Conservation (phyloP, 2,113 vertebrate genomes). For the Pimephales promelas region DNA sequence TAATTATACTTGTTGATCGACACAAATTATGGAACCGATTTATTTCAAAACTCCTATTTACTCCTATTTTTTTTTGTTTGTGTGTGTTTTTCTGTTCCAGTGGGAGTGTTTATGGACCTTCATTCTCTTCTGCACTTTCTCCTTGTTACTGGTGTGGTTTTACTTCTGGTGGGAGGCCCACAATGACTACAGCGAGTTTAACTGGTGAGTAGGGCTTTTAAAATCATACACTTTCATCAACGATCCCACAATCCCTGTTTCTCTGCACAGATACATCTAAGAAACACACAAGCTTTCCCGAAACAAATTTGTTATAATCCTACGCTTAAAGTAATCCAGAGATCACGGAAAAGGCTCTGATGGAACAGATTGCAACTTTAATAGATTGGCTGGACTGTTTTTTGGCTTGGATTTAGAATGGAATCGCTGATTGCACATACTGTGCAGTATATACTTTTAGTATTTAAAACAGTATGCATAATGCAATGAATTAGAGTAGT, state of each 20-base stretch:
- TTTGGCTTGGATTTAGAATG: background rate
- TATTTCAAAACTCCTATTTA: background rate
- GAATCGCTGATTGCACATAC: background rate
- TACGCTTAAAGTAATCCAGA: constrained; percentile 58
- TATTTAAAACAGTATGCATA: background rate
- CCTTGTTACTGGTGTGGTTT: constrained; percentile 90
- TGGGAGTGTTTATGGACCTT: constrained; percentile 96
- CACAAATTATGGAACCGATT: background rate
- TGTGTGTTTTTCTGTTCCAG: constrained; percentile 68
- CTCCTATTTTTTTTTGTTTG: background rate
- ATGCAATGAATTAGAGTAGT: background rate
- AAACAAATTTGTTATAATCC: constrained; percentile 58
- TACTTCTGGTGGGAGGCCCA: constrained; percentile 97
- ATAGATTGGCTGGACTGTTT: background rate
- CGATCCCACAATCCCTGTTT: background rate
- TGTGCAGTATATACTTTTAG: background rate
- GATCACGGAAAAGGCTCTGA: constrained; percentile 49
- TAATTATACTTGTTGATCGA: constrained; percentile 6
- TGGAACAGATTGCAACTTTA: constrained; percentile 30
- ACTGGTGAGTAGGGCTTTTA: constrained; percentile 85
- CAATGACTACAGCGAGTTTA: constrained; percentile 97
- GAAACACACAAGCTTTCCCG: constrained; percentile 7
- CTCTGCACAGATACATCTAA: background rate
- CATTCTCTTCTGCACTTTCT: constrained; percentile 88
- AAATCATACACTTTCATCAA: background rate